Conservation (phyloP, 2,113 vertebrate species). For the Blennius ocellaris region DNA sequence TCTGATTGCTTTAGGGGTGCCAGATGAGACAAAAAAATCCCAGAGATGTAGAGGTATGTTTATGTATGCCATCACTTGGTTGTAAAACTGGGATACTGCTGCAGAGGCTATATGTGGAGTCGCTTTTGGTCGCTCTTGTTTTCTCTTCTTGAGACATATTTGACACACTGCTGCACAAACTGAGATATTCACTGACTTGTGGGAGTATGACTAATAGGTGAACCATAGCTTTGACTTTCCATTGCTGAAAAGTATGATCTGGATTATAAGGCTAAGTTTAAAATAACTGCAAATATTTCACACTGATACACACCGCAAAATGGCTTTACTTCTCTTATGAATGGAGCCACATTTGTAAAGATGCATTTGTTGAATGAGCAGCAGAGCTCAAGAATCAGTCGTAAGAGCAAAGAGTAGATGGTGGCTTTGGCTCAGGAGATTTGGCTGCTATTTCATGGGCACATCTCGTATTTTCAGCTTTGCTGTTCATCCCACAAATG, state of each 20-base stretch:
- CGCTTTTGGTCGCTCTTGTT: slow-evolving; percentile 30
- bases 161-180: slow-evolving; percentile 21
- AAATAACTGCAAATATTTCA: slow-evolving; percentile 1
- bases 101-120: slow-evolving; percentile 33
- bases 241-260: not conserved
- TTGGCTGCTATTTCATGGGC: too few relatives aligned
- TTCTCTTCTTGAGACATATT: slow-evolving; percentile 21
- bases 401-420: too few relatives aligned
- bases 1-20: slow-evolving; percentile 17
- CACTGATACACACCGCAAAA: too few relatives aligned
- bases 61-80: slow-evolving; percentile 21
- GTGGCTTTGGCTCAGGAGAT: too few relatives aligned
- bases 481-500: too few relatives aligned
- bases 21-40: slow-evolving; percentile 29
- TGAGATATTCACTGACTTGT: not conserved
- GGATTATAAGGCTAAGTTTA: not conserved
- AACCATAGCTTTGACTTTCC: slow-evolving; percentile 9
- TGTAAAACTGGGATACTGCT: slow-evolving; percentile 27
- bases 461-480: too few relatives aligned
- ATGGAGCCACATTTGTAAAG: too few relatives aligned
- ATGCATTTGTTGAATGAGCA: too few relatives aligned
- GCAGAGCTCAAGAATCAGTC: too few relatives aligned
- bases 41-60: slow-evolving; percentile 5
- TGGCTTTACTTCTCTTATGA: too few relatives aligned
- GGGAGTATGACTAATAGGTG: too few relatives aligned